phyloP scores from a whole-genome alignment of 1,140 invertebrate species.

The Tetramorium parvispinum region DNA sequence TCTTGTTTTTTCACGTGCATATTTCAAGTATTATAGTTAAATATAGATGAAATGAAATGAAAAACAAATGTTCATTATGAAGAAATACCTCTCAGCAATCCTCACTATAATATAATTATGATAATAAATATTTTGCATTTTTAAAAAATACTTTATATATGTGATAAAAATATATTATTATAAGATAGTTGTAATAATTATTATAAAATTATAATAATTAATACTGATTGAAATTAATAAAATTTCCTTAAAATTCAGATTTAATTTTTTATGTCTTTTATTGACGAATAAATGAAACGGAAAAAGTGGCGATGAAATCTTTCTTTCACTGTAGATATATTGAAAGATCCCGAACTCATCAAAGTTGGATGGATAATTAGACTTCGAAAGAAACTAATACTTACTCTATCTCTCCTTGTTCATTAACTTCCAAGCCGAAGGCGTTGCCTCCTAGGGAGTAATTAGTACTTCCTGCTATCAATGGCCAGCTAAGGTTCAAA shows the following conservation, averaged over 20 bases:
- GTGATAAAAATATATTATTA: neutral
- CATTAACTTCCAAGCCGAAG: neutral
- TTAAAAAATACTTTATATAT: neutral
- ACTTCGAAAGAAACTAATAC: neutral
- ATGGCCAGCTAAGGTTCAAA: constrained; percentile 37
- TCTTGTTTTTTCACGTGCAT: constrained; percentile 35
- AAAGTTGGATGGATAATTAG: neutral
- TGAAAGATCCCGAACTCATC: neutral
- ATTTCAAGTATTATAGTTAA: constrained; percentile 35
- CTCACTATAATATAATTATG: neutral
- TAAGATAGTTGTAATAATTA: neutral
- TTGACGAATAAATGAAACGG: neutral
- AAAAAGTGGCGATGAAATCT: neutral
- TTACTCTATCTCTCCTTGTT: neutral
- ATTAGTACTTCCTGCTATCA: neutral
- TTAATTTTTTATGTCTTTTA: neutral
- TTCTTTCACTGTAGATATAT: neutral
- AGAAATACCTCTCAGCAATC: neutral
- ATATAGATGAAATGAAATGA: constrained; percentile 13
- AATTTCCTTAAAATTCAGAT: neutral
- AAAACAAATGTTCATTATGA: neutral
- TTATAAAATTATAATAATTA: neutral
- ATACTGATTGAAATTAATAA: neutral
- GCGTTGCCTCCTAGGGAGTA: constrained; percentile 15
- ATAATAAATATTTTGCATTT: neutral